Evolutionary conservation across 92 coral and sea anemone species (phyloP).

Genomic region (Galaxea fascicularis): DNA sequence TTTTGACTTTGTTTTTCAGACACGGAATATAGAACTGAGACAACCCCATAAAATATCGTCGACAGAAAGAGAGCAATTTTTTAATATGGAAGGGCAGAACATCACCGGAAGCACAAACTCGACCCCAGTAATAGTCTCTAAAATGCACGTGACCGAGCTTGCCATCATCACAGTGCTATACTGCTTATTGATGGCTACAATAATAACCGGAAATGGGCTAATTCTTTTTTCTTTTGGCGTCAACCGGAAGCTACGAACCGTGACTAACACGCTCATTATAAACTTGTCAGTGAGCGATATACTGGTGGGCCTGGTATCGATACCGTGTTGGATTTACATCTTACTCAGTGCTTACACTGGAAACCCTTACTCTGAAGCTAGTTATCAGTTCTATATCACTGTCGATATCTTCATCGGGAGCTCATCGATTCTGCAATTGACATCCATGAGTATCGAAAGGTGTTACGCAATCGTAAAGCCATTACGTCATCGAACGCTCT

Average conservation of each 20-base stretch:
- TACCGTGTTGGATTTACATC: conserved; percentile 86
- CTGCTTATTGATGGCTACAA: conserved; percentile 47
- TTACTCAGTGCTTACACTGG: conserved; percentile 53
- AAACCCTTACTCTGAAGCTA: conserved; percentile 23
- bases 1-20: not conserved
- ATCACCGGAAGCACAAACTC: conserved; percentile 19
- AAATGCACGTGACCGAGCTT: conserved; percentile 52
- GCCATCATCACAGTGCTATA: conserved; percentile 54
- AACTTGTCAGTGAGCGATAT: conserved; percentile 81
- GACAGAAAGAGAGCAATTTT: not conserved
- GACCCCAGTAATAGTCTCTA: not conserved
- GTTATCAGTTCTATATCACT: conserved; percentile 75
- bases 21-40: not conserved
- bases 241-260: conserved; percentile 83
- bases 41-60: not conserved
- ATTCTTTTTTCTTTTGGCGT: conserved; percentile 75
- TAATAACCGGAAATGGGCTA: conserved; percentile 85
- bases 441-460: conserved; percentile 88
- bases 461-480: conserved; percentile 92
- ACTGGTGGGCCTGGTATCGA: conserved; percentile 86
- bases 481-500: conserved; percentile 78
- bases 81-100: conserved; percentile 25
- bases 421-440: conserved; percentile 85
- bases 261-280: conserved; percentile 78
- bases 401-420: conserved; percentile 88